These are phyloP conservation scores for Geodia barretti DNA, from an alignment of 37 sponge, comb jelly and placozoan species.

Conservation along the genomic window DNA sequence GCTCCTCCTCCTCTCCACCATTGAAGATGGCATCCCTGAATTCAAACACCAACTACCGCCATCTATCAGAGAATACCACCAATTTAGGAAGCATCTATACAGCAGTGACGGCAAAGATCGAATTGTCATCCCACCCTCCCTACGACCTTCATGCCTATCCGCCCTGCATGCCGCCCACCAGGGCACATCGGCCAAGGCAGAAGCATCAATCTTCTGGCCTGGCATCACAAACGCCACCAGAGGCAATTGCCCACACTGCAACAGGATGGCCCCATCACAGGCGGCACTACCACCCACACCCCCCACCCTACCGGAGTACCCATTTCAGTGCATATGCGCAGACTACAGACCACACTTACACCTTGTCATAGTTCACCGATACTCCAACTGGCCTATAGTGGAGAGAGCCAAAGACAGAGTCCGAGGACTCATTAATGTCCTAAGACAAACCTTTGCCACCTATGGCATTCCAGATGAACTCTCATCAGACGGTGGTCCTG, in stretches of 20 bases:
- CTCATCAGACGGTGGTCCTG: constrained; percentile 44
- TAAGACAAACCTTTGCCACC: constrained; percentile 22
- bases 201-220: constrained; percentile 20
- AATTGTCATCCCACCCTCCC: constrained; percentile 40
- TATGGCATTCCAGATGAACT: constrained; percentile 52
- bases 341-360: constrained; percentile 24
- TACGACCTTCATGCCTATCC: constrained; percentile 10
- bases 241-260: constrained; percentile 33
- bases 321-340: constrained; percentile 45
- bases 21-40: constrained; percentile 42
- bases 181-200: constrained; percentile 28
- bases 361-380: constrained; percentile 42
- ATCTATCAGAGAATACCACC: constrained; percentile 27
- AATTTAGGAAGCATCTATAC: constrained; percentile 24
- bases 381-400: constrained; percentile 52
- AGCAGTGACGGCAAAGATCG: constrained; percentile 31
- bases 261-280: constrained; percentile 38
- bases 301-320: constrained; percentile 23
- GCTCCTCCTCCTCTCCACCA: constrained; percentile 29
- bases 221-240: constrained; percentile 12
- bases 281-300: constrained; percentile 15
- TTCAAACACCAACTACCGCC: constrained; percentile 18
- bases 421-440: constrained; percentile 28
- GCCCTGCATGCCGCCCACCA: constrained; percentile 40
- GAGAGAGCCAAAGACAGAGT: constrained; percentile 30